Evolutionary conservation across 2,888 invertebrate genomes (phyloP).

Genomic region (Argyra leucocephala): DNA sequence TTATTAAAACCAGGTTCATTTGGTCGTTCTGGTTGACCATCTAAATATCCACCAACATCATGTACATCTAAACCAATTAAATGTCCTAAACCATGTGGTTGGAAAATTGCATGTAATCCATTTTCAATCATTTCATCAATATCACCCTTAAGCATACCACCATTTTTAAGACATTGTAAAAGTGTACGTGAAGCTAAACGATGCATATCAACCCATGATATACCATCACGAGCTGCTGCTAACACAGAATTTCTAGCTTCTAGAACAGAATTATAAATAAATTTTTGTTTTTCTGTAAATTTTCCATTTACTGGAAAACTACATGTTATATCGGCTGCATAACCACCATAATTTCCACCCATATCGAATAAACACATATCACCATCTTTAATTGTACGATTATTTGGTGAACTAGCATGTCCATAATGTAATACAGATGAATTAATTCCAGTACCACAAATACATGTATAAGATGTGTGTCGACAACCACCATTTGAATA

Average conservation of each 20-base stretch:
- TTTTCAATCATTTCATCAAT: slow-evolving; percentile 44
- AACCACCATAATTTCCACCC: slow-evolving; percentile 96
- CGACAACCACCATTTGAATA: slow-evolving; percentile 86
- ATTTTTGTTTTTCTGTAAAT: slow-evolving; percentile 81
- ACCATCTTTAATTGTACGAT: slow-evolving; percentile 62
- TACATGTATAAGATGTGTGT: slow-evolving; percentile 87
- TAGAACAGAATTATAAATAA: slow-evolving; percentile 84
- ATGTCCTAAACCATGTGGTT: slow-evolving; percentile 96
- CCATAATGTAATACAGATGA: slow-evolving; percentile 90
- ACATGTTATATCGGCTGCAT: slow-evolving; percentile 94
- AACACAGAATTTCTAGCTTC: slow-evolving; percentile 76
- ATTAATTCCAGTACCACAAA: slow-evolving; percentile 87
- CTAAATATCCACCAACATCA: slow-evolving; percentile 91
- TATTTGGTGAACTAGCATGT: slow-evolving; percentile 92
- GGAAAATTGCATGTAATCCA: slow-evolving; percentile 74
- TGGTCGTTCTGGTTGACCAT: slow-evolving; percentile 60
- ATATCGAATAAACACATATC: slow-evolving; percentile 96
- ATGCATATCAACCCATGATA: slow-evolving; percentile 92
- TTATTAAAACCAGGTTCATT: slow-evolving; percentile 57
- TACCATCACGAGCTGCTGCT: slow-evolving; percentile 73
- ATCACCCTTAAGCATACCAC: slow-evolving; percentile 60
- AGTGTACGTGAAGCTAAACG: slow-evolving; percentile 67
- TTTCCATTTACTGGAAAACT: slow-evolving; percentile 91
- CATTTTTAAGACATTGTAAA: slow-evolving; percentile 63
- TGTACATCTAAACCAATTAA: slow-evolving; percentile 92